phyloP scores from a whole-genome alignment of 2,113 vertebrate species.

The Catharus fuscescens region DNA sequence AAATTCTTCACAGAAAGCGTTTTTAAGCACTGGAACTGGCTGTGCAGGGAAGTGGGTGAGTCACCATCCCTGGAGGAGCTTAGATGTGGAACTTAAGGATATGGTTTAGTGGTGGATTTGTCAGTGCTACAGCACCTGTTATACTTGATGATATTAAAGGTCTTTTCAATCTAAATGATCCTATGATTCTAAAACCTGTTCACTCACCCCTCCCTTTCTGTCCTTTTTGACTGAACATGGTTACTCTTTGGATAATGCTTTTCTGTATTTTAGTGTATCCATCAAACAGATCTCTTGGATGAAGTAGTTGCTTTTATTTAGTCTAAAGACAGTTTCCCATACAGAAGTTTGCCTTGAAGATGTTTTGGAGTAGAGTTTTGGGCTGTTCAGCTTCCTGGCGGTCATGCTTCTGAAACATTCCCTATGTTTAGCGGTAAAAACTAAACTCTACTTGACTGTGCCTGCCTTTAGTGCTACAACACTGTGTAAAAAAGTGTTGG shows the following conservation, averaged over 20 bases:
- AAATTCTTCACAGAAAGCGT: neutral
- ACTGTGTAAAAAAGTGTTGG: neutral
- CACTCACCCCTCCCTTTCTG: neutral
- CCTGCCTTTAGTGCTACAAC: neutral
- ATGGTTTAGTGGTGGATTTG: neutral
- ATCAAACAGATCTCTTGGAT: neutral
- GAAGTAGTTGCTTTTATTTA: neutral
- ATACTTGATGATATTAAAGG: neutral
- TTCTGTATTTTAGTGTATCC: neutral
- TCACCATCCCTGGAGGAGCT: neutral
- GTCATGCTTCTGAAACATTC: neutral
- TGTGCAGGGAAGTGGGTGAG: neutral
- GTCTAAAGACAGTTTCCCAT: neutral
- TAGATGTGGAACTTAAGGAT: neutral
- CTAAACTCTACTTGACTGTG: rapidly evolving
- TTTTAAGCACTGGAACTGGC: neutral
- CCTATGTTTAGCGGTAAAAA: neutral
- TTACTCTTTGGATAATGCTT: neutral
- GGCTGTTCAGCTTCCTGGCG: neutral
- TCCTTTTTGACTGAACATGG: neutral
- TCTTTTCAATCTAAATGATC: neutral
- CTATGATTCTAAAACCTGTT: neutral
- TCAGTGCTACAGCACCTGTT: neutral
- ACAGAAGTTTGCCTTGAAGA: neutral
- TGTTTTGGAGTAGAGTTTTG: neutral